These are phyloP conservation scores for Trissolcus brochymenae DNA, from an alignment of 2,888 invertebrate species.

Conservation along the genomic window DNA sequence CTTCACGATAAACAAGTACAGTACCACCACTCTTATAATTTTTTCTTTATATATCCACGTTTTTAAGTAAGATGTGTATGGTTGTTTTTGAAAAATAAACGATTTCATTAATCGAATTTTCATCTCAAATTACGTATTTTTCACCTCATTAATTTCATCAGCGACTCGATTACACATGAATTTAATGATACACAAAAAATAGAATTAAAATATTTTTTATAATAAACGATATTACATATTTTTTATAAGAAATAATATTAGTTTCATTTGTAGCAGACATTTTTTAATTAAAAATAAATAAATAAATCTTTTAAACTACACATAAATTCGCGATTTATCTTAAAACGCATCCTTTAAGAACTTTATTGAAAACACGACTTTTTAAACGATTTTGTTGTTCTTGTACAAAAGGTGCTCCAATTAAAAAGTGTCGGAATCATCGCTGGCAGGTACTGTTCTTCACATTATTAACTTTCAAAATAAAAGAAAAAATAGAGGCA, in stretches of 20 bases:
- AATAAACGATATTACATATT: too few relatives aligned
- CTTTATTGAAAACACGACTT: conserved; percentile 62
- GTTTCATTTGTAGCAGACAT: too few relatives aligned
- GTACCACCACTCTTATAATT: conserved; percentile 22
- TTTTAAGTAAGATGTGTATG: too few relatives aligned
- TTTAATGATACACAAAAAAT: too few relatives aligned
- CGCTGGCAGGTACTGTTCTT: conserved; percentile 63
- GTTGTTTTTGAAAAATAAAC: not conserved
- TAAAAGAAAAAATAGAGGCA: conserved; percentile 22
- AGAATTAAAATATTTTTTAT: too few relatives aligned
- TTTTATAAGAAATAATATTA: too few relatives aligned
- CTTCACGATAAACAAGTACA: conserved; percentile 47
- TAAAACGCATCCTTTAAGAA: conserved; percentile 43
- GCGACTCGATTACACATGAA: too few relatives aligned
- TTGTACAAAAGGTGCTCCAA: conserved; percentile 62
- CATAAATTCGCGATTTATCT: conserved; percentile 41
- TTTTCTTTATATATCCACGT: not conserved
- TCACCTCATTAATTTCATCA: too few relatives aligned
- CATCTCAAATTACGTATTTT: too few relatives aligned
- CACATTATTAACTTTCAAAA: conserved; percentile 62
- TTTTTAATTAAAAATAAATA: too few relatives aligned
- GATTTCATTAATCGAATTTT: not conserved
- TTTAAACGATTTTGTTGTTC: conserved; percentile 66
- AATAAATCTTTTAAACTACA: not conserved
- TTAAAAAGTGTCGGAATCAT: conserved; percentile 67